Conservation (phyloP, 2,888 invertebrate species). For the Idaea straminata region DNA sequence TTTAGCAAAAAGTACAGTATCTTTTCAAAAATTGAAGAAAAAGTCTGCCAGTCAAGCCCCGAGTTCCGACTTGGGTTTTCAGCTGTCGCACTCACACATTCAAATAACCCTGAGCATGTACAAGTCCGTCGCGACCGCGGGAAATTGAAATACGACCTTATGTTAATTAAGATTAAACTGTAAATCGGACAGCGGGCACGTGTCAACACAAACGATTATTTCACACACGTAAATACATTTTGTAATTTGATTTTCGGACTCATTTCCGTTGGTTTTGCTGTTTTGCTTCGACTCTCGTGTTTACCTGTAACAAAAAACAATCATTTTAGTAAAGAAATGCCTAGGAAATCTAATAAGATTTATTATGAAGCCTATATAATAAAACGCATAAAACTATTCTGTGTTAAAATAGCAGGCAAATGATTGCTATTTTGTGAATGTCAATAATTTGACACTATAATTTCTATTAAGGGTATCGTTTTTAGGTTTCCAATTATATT, state of each 20-base stretch:
- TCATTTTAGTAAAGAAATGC: neutral
- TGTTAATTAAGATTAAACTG: conserved; percentile 60
- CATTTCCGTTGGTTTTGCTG: conserved; percentile 42
- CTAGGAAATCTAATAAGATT: too few relatives aligned
- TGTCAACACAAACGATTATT: conserved; percentile 61
- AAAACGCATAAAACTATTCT: too few relatives aligned
- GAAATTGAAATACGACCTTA: conserved; percentile 68
- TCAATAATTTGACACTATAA: too few relatives aligned
- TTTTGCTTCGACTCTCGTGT: conserved; percentile 35
- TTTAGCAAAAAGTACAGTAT: neutral
- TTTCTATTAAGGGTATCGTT: too few relatives aligned
- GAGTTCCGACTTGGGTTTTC: conserved; percentile 48
- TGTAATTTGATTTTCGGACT: conserved; percentile 57
- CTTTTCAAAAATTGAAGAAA: neutral
- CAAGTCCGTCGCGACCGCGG: conserved; percentile 40
- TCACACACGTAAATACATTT: conserved; percentile 45
- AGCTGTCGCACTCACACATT: conserved; percentile 59
- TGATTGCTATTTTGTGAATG: too few relatives aligned
- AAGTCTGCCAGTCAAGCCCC: neutral
- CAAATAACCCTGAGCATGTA: conserved; percentile 29
- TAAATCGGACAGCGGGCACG: conserved; percentile 57
- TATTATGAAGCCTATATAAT: too few relatives aligned
- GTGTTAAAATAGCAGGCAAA: too few relatives aligned
- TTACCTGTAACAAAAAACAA: conserved; percentile 72
- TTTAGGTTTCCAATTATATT: too few relatives aligned